Base-by-base conservation (phyloP, 2,113 vertebrate species). In the Cynocephalus volans region DNA sequence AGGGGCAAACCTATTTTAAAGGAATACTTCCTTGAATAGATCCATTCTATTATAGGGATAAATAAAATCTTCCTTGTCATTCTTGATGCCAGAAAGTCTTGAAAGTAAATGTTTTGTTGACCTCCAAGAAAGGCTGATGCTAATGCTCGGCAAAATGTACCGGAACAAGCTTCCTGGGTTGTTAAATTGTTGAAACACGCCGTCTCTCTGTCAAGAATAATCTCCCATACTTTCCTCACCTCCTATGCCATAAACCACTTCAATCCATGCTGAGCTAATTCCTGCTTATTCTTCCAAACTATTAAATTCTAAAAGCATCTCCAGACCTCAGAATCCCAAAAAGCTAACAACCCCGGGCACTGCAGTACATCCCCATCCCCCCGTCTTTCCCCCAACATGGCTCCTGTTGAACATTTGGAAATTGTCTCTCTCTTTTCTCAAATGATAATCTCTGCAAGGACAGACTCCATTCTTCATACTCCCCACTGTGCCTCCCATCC, bases 101-200 rank as follows among this genome's bases (percentile, higher is more conserved):
- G 69, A 41, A 31, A 9, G 13, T 3, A 8, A 26, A 1, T 56
- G 15, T 21, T 52, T 60, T 50, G 23, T 24, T 58, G 26, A 58
- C 48, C 65, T 72, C 21, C 19, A 28, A 62, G 79, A 67, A 60
- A n/a, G 45, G 10, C 14, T 6, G 1, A 1, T 15, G 36, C 19
- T 21, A 17, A 10, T 9, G 5, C 15, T 58, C 19, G 6, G 21
- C 0, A 5, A 23, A 36, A 6, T 24, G 36, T 18, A 10, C 17
- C 48, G 8, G 31, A 56, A 31, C 45, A 33, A 17, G 64, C 26
- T 69, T 24, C 14, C 9, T 3, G 31, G 5, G 10, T 10, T 3
- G 56, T 41, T 24, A 60, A 45, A 11, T 67, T 26, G 23, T 5
- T 31, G 60, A 50, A n/a, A 13, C 6, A 31, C 18, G 28, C 26